Base-by-base conservation (phyloP, 2,797 vertebrate species). In the Gorsachius magnificus region DNA sequence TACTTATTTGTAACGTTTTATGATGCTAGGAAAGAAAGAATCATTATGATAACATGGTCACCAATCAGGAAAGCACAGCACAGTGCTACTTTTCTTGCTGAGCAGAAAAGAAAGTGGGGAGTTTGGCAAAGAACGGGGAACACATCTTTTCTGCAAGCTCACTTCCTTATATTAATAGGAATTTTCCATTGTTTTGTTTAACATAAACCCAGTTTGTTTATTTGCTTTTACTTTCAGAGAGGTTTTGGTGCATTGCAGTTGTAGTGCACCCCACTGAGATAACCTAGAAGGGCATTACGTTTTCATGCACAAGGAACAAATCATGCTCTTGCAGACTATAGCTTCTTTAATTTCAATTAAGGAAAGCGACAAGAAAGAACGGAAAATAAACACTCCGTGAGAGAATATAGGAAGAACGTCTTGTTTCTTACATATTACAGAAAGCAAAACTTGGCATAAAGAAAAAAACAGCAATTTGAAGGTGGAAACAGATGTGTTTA, bases 201-300 rank as follows among this genome's bases (percentile, higher is more conserved):
- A 87, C 38, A 20, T 51, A 64, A 92, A 80, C 33, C 5, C 31
- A 35, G 29, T 45, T 75, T 77, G 43, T 79, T 91, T 93, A 87
- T 93, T 92, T 92, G 66, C 29, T 93, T 93, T 95, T 93, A 83
- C 86, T 95, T 95, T 89, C 53, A 71, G 38, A 77, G 29, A 16
- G n/a, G 0, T 79, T 96, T 93, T 95, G 91, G 86, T 93, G 86
- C 88, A 93, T 82, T 96, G 94, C 93, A 95, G 86, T 89, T 82
- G 64, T 35, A 71, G 45, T 65, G 82, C 84, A 78, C 82, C 85
- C 87, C n/a, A 89, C 61, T 80, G 92, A 92, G 91, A 71, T 87
- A 86, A 84, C 19, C 22, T 74, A 82, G 77, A 88, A 94, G 45
- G 36, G 43, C 60, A 57, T 90, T 90, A 70, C 57, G 33, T 94